Evolutionary conservation across 1,140 invertebrate genomes (phyloP), one percentile per base, ranked within the genome.

Genomic region (Diachasma alloeum): DNA sequence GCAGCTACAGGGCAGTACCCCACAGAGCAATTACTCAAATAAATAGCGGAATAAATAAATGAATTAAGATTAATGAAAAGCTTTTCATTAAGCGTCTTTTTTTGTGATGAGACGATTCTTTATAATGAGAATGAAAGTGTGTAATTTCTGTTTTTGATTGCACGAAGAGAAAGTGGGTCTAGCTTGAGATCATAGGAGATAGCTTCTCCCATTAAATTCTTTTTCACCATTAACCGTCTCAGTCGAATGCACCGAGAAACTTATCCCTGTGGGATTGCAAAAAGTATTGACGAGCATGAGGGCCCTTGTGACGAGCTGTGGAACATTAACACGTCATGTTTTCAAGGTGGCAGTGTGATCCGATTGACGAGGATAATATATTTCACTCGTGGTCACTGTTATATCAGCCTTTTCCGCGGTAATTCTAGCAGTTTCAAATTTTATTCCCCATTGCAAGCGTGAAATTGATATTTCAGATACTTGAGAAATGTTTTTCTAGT

Each of bases 121-220:
- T 53, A 53, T 70, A 75, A 70, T 70, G 74, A 75, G 74, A 75
- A 75, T 39, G 74, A 75, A 75, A 75, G 74, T 75, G 73, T 68
- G 68, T 68, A 19, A 39, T 19, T 26, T 48, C 26, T 37, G 42
- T 44, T 42, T 63, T 75, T 74, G 11, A 70, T 75, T 75, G 74
- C 53, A 46, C 63, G 53, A 68, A 44, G 74, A 56, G 67, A 70
- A 46, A 75, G 73, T 44, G 48, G 31, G 68, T 44, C 11, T 36
- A 44, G 22, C 19, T n/a, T 13, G n/a, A 31, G 74, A 75, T 69
- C 3, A 68, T 46, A 66, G 63, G 39, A 37, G 63, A 66, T 42
- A 56, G 48, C 17, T 56, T 56, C 26, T 31, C 48, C 53, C 71
- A 59, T 72, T 56, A 72, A 72, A 53, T 53, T 53, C 9, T 17